These are phyloP conservation scores for Scaeva pyrastri DNA, from an alignment of 2,888 invertebrate species.

Conservation along the genomic window DNA sequence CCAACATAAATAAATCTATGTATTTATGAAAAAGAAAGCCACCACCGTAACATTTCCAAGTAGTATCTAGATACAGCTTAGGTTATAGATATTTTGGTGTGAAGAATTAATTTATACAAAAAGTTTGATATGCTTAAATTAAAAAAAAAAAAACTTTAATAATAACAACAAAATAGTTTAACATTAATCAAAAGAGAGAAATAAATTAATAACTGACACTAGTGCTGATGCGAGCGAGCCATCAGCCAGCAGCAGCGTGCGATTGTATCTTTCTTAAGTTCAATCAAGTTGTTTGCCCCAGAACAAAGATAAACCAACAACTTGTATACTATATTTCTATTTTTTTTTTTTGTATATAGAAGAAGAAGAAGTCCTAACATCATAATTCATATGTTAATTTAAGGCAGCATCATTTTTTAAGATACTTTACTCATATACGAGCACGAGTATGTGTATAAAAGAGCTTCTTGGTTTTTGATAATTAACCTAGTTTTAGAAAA, in stretches of 20 bases:
- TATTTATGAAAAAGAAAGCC: conserved; percentile 21
- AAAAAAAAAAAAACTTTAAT: background rate
- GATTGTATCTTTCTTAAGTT: conserved; percentile 22
- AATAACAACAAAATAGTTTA: conserved; percentile 11
- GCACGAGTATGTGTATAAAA: too few relatives aligned
- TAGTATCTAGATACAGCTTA: too few relatives aligned
- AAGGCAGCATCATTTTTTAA: conserved; percentile 19
- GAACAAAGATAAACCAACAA: conserved; percentile 33
- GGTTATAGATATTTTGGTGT: background rate
- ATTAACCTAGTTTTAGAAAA: background rate
- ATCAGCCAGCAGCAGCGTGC: background rate
- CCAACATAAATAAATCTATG: background rate
- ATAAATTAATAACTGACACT: conserved; percentile 41
- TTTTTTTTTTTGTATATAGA: too few relatives aligned
- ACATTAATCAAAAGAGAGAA: conserved; percentile 36
- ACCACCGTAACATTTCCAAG: conserved; percentile 8
- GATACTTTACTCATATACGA: background rate
- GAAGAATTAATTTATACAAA: conserved; percentile 24
- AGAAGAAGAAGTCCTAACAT: conserved; percentile 10
- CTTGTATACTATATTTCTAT: too few relatives aligned
- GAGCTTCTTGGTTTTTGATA: too few relatives aligned
- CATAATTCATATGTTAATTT: conserved; percentile 29
- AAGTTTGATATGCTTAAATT: background rate
- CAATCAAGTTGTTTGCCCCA: conserved; percentile 42
- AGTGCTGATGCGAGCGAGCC: too few relatives aligned